These are phyloP conservation scores for Mongoloraphidia duomilia DNA, from an alignment of 2,888 invertebrate genomes.

Conservation along the genomic window DNA sequence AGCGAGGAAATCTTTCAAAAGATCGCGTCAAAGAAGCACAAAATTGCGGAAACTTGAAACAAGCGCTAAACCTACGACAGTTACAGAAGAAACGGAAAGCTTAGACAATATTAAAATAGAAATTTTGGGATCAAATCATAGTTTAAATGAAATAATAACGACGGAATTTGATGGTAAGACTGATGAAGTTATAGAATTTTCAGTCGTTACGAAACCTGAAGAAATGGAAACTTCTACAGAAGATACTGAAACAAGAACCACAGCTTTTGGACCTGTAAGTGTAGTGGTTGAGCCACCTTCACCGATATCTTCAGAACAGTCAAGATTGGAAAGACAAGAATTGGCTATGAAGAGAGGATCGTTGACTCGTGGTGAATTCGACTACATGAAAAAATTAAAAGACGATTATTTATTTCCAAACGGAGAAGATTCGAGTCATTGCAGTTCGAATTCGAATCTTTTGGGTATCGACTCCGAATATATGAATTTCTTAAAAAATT, in stretches of 20 bases:
- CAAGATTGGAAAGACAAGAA: conserved; percentile 18
- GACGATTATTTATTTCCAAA: conserved; percentile 20
- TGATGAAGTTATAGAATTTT: conserved; percentile 12
- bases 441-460: conserved; percentile 41
- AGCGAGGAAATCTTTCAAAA: conserved; percentile 60
- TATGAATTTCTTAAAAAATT: conserved; percentile 50
- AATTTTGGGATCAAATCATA: conserved; percentile 18
- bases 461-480: conserved; percentile 48
- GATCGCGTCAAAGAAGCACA: conserved; percentile 19
- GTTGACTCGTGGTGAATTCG: conserved; percentile 23
- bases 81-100: conserved; percentile 10
- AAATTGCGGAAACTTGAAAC: conserved; percentile 15
- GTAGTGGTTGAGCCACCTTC: conserved; percentile 65
- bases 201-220: conserved; percentile 2
- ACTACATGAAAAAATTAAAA: conserved; percentile 17
- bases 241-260: too few species aligned
- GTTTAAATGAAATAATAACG: conserved; percentile 9
- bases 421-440: conserved; percentile 21
- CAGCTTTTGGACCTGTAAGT: conserved; percentile 32
- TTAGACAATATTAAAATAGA: conserved; percentile 4
- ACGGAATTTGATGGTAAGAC: conserved; percentile 9
- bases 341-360: conserved; percentile 24
- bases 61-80: conserved; percentile 1
- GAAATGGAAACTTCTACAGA: conserved; percentile 1
- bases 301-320: conserved; percentile 47